Percentiles rank a stretch among this genome's conserved stretches.
These are phyloP conservation scores for Heliconius erato DNA, from an alignment of 2,888 invertebrate genomes.

Conservation along the genomic window DNA sequence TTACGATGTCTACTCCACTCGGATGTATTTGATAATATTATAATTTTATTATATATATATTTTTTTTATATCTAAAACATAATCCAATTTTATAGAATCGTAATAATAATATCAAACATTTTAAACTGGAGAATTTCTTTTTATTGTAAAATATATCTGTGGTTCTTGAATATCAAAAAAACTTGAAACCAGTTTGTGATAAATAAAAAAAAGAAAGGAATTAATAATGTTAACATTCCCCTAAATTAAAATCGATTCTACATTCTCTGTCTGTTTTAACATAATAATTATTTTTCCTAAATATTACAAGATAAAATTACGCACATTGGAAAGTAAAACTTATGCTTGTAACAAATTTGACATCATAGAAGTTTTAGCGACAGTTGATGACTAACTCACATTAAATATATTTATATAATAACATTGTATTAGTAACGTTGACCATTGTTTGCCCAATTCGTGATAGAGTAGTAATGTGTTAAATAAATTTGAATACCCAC, in stretches of 20 bases:
- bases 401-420: constrained; percentile 44
- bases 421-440: constrained; percentile 48
- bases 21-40: constrained; percentile 61
- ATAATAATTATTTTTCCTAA: background rate
- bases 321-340: background rate
- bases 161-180: no score
- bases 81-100: background rate
- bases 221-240: no score
- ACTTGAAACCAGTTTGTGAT: no score
- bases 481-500: constrained; percentile 47
- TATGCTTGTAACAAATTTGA: background rate
- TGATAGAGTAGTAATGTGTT: constrained; percentile 46
- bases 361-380: constrained; percentile 17
- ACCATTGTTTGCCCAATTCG: constrained; percentile 51
- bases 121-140: no score
- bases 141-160: no score
- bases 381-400: constrained; percentile 37
- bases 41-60: background rate
- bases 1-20: constrained; percentile 65
- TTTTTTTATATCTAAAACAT: background rate
- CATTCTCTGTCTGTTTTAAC: background rate
- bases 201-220: no score
- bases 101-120: no score
- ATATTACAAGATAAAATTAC: background rate
- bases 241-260: no score